Evolutionary conservation across 2,113 vertebrate genomes (phyloP).

Genomic region (Choloepus hoffmanni): DNA sequence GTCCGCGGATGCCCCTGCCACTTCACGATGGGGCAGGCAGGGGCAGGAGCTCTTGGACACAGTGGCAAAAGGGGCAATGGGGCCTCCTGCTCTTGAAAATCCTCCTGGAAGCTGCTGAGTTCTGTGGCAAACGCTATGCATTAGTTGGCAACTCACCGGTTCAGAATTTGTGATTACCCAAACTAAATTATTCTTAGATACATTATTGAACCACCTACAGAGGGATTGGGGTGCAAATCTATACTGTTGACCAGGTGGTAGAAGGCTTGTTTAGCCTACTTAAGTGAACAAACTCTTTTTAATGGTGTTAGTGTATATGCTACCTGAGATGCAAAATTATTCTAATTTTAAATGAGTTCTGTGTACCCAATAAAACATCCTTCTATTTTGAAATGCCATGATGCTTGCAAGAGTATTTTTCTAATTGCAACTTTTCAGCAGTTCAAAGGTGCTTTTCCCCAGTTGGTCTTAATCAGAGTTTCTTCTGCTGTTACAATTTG

Average conservation of each 20-base stretch:
- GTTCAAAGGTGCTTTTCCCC: neutral
- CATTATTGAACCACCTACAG: neutral
- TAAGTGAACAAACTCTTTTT: slow-evolving; percentile 20
- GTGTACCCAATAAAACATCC: neutral
- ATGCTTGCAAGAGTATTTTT: neutral
- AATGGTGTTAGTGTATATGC: neutral
- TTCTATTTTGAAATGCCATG: neutral
- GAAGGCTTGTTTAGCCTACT: slow-evolving; percentile 54
- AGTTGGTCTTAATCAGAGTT: neutral
- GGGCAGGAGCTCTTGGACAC: neutral
- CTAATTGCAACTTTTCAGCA: neutral
- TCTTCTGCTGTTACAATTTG: neutral
- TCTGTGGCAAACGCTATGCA: neutral
- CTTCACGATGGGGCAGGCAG: neutral
- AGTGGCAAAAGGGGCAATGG: neutral
- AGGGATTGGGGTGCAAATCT: neutral
- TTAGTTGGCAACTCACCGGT: neutral
- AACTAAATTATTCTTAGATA: neutral
- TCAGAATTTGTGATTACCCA: slow-evolving; percentile 38
- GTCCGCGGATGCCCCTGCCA: slow-evolving; percentile 90
- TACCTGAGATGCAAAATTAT: neutral
- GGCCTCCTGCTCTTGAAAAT: neutral
- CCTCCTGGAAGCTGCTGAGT: neutral
- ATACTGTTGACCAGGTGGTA: slow-evolving; percentile 51
- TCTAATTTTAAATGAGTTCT: slow-evolving; percentile 33